Conservation (phyloP, 2,113 vertebrate species). For the Chunga burmeisteri region DNA sequence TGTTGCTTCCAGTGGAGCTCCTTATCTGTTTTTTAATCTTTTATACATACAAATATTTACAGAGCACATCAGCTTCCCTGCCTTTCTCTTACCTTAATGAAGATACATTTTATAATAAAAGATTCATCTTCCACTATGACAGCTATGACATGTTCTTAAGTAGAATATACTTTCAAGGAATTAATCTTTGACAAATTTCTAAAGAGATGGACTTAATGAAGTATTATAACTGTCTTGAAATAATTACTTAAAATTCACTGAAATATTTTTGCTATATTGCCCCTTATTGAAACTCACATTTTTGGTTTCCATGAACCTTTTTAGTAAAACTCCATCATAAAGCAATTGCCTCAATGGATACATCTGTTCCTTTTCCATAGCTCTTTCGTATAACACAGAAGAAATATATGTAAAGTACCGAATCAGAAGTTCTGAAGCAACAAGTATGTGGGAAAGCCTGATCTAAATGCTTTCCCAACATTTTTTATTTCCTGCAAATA, state of each 20-base stretch:
- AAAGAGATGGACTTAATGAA: neutral
- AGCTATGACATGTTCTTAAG: conserved; percentile 4
- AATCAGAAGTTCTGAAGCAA: neutral
- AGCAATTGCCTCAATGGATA: neutral
- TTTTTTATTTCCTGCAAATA: neutral
- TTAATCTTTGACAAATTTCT: conserved; percentile 36
- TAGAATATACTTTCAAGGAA: neutral
- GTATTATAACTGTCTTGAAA: conserved; percentile 10
- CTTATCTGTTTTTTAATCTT: conserved; percentile 22
- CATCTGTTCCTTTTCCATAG: neutral
- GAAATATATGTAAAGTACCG: neutral
- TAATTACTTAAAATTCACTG: neutral
- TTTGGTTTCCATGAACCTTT: neutral
- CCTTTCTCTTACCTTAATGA: conserved; percentile 48
- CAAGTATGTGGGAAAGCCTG: neutral
- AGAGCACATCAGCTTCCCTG: conserved; percentile 14
- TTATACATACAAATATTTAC: conserved; percentile 19
- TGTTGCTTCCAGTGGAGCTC: neutral
- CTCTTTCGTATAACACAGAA: neutral
- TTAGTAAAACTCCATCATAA: neutral
- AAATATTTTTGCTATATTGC: neutral
- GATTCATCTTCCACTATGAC: neutral
- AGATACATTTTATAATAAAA: neutral
- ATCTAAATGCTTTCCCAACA: neutral
- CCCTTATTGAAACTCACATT: neutral